Conservation (phyloP, 2,797 vertebrate genomes). For the Hippopotamyrus pictus region DNA sequence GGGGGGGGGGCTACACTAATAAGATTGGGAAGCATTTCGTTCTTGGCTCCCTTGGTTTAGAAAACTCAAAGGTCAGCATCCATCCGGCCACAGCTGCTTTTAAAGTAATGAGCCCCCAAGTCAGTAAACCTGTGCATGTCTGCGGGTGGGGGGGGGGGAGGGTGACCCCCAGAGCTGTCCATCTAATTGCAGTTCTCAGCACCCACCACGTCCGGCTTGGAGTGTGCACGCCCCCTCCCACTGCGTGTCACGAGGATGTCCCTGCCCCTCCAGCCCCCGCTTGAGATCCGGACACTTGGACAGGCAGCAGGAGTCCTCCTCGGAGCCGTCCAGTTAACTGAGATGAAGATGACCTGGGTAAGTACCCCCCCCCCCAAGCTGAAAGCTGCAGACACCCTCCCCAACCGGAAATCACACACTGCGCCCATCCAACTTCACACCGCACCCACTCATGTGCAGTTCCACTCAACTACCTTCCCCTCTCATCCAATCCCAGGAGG, state of each 20-base stretch:
- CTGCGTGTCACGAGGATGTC: background rate
- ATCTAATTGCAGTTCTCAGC: background rate
- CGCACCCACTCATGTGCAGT: background rate
- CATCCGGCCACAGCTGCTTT: background rate
- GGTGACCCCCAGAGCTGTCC: background rate
- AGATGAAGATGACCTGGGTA: background rate
- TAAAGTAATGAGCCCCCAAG: background rate
- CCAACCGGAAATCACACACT: background rate
- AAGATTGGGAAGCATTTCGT: background rate
- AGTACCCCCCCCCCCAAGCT: background rate
- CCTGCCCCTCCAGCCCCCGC: background rate
- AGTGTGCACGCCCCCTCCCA: background rate
- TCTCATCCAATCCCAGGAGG: background rate
- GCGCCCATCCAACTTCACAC: background rate
- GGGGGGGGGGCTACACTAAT: background rate
- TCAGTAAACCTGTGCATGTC: background rate
- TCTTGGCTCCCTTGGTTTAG: background rate
- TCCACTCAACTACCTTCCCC: background rate
- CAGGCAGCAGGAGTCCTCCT: background rate
- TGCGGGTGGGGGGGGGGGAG: background rate
- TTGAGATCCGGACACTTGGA: background rate
- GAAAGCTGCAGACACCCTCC: background rate
- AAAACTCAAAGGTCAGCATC: background rate
- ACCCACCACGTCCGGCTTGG: background rate
- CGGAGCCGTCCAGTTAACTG: background rate